These are phyloP conservation scores for Manacus vitellinus DNA, from an alignment of 2,113 vertebrate species.

Conservation along the genomic window DNA sequence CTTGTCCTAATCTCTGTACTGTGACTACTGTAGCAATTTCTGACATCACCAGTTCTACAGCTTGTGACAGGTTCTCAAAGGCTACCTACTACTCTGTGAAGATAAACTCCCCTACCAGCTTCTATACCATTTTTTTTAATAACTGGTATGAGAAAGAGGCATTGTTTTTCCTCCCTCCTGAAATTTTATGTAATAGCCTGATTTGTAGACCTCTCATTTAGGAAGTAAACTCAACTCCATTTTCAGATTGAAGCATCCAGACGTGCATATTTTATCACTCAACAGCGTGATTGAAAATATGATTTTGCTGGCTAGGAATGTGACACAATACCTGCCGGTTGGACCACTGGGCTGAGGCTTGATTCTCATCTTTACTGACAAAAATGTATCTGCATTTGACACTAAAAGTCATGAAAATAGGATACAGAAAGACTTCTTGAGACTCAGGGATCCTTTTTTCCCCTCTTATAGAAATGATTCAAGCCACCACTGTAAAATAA, in stretches of 20 bases:
- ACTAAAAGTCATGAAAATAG: neutral
- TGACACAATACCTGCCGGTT: neutral
- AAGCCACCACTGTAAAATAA: neutral
- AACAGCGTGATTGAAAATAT: neutral
- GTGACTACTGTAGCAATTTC: neutral
- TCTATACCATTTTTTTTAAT: neutral
- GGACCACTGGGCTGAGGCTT: neutral
- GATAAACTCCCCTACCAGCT: neutral
- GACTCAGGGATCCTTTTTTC: neutral
- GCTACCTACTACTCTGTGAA: neutral
- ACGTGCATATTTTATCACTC: neutral
- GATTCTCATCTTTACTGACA: neutral
- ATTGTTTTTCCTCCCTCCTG: neutral
- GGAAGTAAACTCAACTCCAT: neutral
- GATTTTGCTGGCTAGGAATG: neutral
- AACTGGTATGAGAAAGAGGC: neutral
- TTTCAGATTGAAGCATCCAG: neutral
- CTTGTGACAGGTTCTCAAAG: neutral
- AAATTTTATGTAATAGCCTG: neutral
- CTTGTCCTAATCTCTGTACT: neutral
- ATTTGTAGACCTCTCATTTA: neutral
- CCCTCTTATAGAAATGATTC: neutral
- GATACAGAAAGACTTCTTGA: neutral
- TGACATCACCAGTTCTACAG: neutral
- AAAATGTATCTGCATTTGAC: neutral